A percentile compares a stretch with the other conserved stretches of the same genome.
phyloP scores from a whole-genome alignment of 2,888 invertebrate genomes.

The Mythimna lalbum region DNA sequence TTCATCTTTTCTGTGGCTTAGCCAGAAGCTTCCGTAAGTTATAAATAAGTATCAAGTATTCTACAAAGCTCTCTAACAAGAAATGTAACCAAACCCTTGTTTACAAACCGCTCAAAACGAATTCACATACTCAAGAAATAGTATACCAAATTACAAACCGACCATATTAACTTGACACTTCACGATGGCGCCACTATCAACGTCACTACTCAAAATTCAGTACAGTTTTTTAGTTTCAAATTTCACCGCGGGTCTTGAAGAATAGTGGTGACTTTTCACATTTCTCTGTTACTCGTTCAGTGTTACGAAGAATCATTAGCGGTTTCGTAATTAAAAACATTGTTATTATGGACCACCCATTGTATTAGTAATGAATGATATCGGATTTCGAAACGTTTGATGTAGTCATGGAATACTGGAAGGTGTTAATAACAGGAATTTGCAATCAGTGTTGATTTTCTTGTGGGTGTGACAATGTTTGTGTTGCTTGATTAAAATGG shows the following conservation, averaged over 20 bases:
- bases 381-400: conserved; percentile 39
- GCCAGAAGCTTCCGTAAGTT: not conserved
- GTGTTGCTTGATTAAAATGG: conserved; percentile 13
- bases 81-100: conserved; percentile 35
- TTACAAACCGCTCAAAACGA: conserved; percentile 20
- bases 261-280: conserved; percentile 1
- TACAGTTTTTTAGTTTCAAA: conserved; percentile 2
- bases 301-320: conserved; percentile 61
- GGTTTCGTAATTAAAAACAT: conserved; percentile 62
- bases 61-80: conserved; percentile 1
- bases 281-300: conserved; percentile 46
- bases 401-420: conserved; percentile 18
- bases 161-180: not conserved
- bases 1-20: too few species aligned
- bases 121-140: conserved; percentile 31
- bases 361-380: conserved; percentile 51
- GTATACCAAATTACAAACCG: conserved; percentile 9
- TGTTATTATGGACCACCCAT: conserved; percentile 64
- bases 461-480: conserved; percentile 27
- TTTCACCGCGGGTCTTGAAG: not conserved
- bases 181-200: conserved; percentile 21
- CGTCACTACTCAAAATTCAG: conserved; percentile 5
- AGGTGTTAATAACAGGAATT: conserved; percentile 19
- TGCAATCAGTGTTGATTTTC: conserved; percentile 46
- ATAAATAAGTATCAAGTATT: conserved; percentile 7